Evolutionary conservation across 2,113 vertebrate species (phyloP).

Genomic region (Haemorhous mexicanus): DNA sequence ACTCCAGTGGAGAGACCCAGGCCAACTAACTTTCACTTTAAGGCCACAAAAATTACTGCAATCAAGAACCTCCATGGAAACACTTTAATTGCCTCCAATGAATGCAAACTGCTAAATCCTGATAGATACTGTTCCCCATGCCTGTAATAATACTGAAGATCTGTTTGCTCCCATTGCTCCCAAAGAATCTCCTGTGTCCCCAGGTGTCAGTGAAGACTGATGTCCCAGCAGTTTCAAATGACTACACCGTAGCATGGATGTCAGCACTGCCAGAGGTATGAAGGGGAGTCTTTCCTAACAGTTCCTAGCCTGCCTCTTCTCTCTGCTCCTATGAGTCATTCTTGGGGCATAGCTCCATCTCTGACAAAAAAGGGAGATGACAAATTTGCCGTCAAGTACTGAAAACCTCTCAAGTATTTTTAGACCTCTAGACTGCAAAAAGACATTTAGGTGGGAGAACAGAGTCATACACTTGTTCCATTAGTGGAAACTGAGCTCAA

Average conservation of each 20-base stretch:
- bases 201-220: slow-evolving; percentile 55
- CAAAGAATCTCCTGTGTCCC: not conserved
- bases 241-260: slow-evolving; percentile 31
- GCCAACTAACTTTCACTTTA: not conserved
- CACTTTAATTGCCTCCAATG: not conserved
- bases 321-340: not conserved
- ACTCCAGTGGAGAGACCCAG: not conserved
- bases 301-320: not conserved
- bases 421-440: slow-evolving; percentile 9
- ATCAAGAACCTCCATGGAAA: not conserved
- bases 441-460: not conserved
- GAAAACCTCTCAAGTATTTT: not conserved
- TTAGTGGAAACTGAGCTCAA: slow-evolving; percentile 22
- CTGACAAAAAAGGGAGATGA: not conserved
- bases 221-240: slow-evolving; percentile 44
- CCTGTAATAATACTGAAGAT: not conserved
- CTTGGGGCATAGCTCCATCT: not conserved
- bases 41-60: not conserved
- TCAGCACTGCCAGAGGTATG: slow-evolving; percentile 49
- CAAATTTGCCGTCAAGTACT: not conserved
- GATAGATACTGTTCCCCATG: not conserved
- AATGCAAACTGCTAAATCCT: not conserved
- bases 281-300: not conserved
- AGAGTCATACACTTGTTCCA: not conserved
- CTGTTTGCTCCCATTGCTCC: not conserved